Conservation (phyloP, 1,140 invertebrate genomes). For the Cydia pomonella region DNA sequence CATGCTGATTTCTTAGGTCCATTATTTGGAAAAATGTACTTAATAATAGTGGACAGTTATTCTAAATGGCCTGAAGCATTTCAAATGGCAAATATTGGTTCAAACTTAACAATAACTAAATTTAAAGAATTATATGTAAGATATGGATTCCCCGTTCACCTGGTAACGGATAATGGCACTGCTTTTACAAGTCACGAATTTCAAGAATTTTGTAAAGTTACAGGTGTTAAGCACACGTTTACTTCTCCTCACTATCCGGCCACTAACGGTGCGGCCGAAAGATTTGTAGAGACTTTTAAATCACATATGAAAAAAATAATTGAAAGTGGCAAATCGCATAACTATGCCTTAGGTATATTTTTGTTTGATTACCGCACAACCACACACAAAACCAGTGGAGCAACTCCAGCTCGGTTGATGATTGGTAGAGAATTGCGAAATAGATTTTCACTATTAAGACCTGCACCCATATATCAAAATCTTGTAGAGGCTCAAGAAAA, state of each 20-base stretch:
- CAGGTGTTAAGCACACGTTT: constrained; percentile 22
- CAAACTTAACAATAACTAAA: constrained; percentile 11
- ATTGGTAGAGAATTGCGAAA: background rate
- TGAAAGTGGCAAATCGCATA: no score
- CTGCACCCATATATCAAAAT: no score
- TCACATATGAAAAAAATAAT: background rate
- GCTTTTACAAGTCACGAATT: no score
- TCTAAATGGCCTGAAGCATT: constrained; percentile 30
- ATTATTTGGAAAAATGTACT: no score
- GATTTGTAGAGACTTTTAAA: constrained; percentile 33
- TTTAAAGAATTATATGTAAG: constrained; percentile 1
- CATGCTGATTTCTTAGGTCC: no score
- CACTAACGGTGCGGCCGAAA: constrained; percentile 22
- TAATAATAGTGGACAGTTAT: constrained; percentile 33
- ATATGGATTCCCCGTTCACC: constrained; percentile 6
- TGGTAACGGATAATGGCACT: constrained; percentile 28
- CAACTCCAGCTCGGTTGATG: constrained; percentile 1
- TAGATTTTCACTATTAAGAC: no score
- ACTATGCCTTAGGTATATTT: no score
- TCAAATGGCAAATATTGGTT: constrained; percentile 25
- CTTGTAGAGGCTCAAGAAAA: no score
- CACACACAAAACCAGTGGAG: constrained; percentile 3
- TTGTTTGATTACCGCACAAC: constrained; percentile 26
- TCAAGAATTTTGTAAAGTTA: constrained; percentile 14
- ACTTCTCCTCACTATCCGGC: constrained; percentile 19